Evolutionary conservation across 2,888 invertebrate species (phyloP).

Genomic region (Calliscelio sp.): DNA sequence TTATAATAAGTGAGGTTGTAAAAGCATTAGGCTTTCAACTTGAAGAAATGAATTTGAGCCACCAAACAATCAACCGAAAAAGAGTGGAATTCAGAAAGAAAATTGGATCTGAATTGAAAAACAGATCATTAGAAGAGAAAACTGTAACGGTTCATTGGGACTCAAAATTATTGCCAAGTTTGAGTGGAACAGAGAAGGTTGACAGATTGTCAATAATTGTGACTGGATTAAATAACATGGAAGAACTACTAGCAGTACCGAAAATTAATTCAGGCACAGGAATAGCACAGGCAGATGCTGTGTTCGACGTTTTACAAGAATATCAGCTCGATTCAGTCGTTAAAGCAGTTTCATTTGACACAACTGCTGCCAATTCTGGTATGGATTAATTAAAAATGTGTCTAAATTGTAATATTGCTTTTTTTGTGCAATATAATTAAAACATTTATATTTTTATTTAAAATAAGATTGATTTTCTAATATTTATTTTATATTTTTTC

Average conservation of each 20-base stretch:
- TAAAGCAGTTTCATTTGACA: slow-evolving; percentile 32
- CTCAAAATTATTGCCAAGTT: slow-evolving; percentile 52
- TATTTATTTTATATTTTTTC: no score
- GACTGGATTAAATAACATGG: slow-evolving; percentile 21
- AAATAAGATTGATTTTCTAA: no score
- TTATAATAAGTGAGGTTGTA: background rate
- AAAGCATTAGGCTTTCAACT: background rate
- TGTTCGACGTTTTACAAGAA: slow-evolving; percentile 42
- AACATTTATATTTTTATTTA: background rate
- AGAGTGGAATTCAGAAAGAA: background rate
- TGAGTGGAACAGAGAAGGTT: slow-evolving; percentile 37
- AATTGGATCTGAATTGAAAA: background rate
- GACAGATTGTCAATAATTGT: no score
- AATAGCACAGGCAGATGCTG: slow-evolving; percentile 52
- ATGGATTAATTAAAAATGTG: background rate
- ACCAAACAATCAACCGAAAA: background rate
- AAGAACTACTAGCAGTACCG: slow-evolving; percentile 70
- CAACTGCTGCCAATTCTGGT: slow-evolving; percentile 35
- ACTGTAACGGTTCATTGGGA: background rate
- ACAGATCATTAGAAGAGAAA: background rate
- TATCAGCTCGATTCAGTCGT: background rate
- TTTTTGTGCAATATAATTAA: no score
- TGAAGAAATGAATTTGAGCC: background rate
- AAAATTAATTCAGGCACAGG: slow-evolving; percentile 55
- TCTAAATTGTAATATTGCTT: no score